A percentile compares a stretch with the other conserved stretches of the same genome.
Conservation (phyloP, 2,113 vertebrate species). For the Myiagra hebetior region DNA sequence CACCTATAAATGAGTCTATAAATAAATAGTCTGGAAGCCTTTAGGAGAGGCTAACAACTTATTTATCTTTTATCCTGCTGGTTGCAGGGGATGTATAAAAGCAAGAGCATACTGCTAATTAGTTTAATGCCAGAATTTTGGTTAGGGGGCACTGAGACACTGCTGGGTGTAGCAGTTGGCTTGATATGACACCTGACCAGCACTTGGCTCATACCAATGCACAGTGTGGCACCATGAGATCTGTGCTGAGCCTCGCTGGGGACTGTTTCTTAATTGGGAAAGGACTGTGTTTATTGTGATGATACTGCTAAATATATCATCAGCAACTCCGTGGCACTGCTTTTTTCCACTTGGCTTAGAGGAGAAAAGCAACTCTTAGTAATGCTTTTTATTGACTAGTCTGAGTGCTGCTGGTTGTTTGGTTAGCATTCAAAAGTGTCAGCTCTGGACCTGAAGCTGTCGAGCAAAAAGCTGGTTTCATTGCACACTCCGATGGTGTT, state of each 20-base stretch:
- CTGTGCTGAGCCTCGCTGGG: background rate
- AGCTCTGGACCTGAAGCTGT: background rate
- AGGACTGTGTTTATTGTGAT: background rate
- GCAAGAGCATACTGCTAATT: constrained; percentile 24
- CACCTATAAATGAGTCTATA: constrained; percentile 55
- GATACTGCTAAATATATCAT: background rate
- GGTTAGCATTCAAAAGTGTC: background rate
- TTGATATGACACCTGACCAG: background rate
- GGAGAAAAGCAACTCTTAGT: background rate
- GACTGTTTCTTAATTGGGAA: background rate
- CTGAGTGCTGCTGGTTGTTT: background rate
- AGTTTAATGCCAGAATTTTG: constrained; percentile 7
- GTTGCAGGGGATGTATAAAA: background rate
- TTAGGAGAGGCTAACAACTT: constrained; percentile 46
- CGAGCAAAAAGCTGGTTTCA: background rate
- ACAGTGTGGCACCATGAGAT: background rate
- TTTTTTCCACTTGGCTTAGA: background rate
- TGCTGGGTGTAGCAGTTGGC: background rate
- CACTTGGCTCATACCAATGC: background rate
- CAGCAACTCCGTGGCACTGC: rapidly evolving
- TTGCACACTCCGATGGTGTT: background rate
- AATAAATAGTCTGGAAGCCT: constrained; percentile 56
- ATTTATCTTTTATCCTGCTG: constrained; percentile 44
- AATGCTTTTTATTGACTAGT: background rate
- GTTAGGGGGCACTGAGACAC: background rate